Percentiles rank a stretch among this genome's conserved stretches.
phyloP scores from a whole-genome alignment of 2,797 vertebrate species.

The Sarcoramphus papa region DNA sequence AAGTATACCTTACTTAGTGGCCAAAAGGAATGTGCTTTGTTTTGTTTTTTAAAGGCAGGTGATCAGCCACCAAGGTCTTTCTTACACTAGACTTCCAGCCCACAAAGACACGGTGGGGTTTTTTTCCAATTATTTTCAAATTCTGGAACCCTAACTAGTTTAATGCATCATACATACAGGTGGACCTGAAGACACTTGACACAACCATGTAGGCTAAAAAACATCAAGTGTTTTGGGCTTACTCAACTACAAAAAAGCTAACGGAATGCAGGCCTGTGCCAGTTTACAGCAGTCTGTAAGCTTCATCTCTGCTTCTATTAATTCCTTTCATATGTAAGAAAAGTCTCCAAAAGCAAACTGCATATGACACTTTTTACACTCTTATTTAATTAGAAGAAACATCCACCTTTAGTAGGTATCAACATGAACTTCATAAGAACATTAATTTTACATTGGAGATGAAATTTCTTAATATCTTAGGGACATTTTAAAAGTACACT shows the following conservation, averaged over 20 bases:
- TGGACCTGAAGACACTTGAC: not conserved
- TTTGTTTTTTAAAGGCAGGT: not conserved
- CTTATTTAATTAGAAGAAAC: not conserved
- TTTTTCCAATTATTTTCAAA: not conserved
- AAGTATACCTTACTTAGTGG: not conserved
- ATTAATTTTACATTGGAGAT: not conserved
- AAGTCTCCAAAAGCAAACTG: not conserved
- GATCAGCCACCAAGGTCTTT: not conserved
- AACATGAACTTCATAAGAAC: not conserved
- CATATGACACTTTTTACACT: not conserved
- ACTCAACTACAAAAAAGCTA: not conserved
- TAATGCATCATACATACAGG: not conserved
- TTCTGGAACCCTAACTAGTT: not conserved
- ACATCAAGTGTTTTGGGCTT: not conserved
- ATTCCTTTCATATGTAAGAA: not conserved
- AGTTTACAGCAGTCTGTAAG: not conserved
- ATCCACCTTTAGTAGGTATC: not conserved
- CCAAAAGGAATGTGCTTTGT: not conserved
- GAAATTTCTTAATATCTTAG: not conserved
- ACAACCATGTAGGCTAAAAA: not conserved
- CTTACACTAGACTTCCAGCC: not conserved
- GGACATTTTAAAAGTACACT: not conserved
- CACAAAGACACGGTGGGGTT: rapidly evolving
- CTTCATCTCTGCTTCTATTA: not conserved
- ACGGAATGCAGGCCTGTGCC: not conserved